Conservation (phyloP, 2,888 invertebrate genomes). For the Netelia inedita region DNA sequence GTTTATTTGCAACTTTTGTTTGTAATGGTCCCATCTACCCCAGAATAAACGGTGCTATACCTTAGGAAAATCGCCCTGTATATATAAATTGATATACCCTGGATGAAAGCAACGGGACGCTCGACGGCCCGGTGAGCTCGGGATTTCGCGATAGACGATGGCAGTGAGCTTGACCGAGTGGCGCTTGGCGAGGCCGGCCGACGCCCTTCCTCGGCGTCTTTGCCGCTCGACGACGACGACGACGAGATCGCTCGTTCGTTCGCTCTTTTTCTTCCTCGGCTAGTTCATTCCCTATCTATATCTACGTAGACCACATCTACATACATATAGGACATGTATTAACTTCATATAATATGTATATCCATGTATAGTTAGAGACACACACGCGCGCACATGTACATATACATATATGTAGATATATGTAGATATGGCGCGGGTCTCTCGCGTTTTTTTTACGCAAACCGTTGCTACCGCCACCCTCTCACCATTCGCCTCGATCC, state of each 20-base stretch:
- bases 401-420: not conserved
- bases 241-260: constrained; percentile 15
- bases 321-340: not conserved
- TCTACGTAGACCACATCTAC: constrained; percentile 17
- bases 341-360: not conserved
- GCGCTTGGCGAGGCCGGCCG: constrained; percentile 84
- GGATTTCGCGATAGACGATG: constrained; percentile 76
- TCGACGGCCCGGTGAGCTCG: constrained; percentile 34
- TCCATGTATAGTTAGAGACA: not conserved
- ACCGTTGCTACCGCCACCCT: constrained; percentile 70
- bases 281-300: constrained; percentile 26
- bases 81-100: constrained; percentile 3
- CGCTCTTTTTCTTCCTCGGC: constrained; percentile 19
- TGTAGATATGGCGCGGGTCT: not conserved
- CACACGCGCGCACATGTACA: not conserved
- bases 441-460: constrained; percentile 75
- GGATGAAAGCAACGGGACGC: constrained; percentile 44
- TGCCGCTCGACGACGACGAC: constrained; percentile 13
- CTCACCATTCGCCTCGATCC: constrained; percentile 51
- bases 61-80: too few species aligned
- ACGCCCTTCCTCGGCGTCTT: constrained; percentile 80
- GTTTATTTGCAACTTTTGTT: too few species aligned
- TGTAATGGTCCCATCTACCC: too few species aligned
- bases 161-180: constrained; percentile 84
- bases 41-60: too few species aligned